Evolutionary conservation across 2,797 vertebrate genomes (phyloP), one percentile per base, ranked within the genome.

Genomic region (Gymnopithys bicolor): DNA sequence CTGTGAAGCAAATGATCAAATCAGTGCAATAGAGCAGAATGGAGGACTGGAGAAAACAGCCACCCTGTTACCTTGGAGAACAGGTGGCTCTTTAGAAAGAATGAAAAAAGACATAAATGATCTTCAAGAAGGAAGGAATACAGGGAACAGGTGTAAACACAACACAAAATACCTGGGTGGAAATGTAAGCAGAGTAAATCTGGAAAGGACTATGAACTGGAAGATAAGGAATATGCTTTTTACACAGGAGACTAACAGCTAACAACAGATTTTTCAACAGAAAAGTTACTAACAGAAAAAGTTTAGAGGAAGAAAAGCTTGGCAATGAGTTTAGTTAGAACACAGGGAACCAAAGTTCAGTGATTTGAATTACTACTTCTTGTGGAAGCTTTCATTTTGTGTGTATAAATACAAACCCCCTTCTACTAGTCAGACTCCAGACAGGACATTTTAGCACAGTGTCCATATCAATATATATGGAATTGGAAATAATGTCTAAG

Each of bases 51-150:
- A 71, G 66, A 30, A 92, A 95, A 88, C 25, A 81, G 21, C 24
- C 35, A 69, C 25, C 27, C 11, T 2, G 6, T 66, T 77, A 84
- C 94, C 48, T 90, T 69, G 79, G 63, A 59, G 90, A 89, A 59
- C 86, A 89, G 84, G 86, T 92, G 80, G 22, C 48, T 96, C 48
- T 93, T 96, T 76, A 87, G 70, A 86, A 88, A 76, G 69, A 76
- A 84, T 30, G 24, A 78, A 66, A 94, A 89, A 93, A 84, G 55
- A 45, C 27, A 18, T 53, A 75, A 94, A 86, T n/a, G 14, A 66
- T 69, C 37, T 63, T 81, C 48, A 84, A 19, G n/a, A 66, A 52
- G 11, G 51, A 78, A 81, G 18, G 28, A 68, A 70, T 68, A 37
- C 23, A 63, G 12, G 49, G 60, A 96, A 60, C 68, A 92, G 84